Conservation (phyloP, 2,797 vertebrate genomes). For the Sphenopsis melanotis region DNA sequence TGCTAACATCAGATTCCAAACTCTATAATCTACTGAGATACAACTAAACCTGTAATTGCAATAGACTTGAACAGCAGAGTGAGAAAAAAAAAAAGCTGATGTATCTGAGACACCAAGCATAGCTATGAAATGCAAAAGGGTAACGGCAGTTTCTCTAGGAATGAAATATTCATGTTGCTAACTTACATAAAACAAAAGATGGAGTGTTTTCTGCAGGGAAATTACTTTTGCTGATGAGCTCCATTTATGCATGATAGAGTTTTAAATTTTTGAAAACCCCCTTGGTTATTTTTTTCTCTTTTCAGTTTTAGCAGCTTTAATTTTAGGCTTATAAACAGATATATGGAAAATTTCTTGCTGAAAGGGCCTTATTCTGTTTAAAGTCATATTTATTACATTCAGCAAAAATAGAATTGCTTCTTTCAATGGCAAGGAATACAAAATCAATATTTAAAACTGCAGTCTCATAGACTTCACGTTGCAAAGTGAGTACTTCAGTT, state of each 20-base stretch:
- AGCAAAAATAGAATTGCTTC: slow-evolving; percentile 61
- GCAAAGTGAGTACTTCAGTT: slow-evolving; percentile 13
- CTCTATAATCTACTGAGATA: not conserved
- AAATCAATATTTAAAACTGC: slow-evolving; percentile 72
- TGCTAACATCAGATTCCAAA: not conserved
- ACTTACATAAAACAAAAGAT: slow-evolving; percentile 85
- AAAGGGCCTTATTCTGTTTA: slow-evolving; percentile 69
- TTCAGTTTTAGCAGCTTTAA: slow-evolving; percentile 74
- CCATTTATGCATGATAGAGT: slow-evolving; percentile 82
- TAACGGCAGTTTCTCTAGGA: slow-evolving; percentile 69
- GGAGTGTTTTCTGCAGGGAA: slow-evolving; percentile 81
- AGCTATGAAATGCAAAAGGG: slow-evolving; percentile 63
- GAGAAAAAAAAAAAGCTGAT: not conserved
- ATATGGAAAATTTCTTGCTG: slow-evolving; percentile 72
- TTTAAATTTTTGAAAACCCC: slow-evolving; percentile 84
- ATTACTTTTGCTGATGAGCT: slow-evolving; percentile 82
- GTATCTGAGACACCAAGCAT: slow-evolving; percentile 54
- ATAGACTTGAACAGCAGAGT: slow-evolving; percentile 50
- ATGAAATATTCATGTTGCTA: slow-evolving; percentile 83
- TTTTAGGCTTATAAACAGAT: slow-evolving; percentile 77
- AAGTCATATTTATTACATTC: slow-evolving; percentile 70
- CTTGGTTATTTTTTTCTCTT: slow-evolving; percentile 77
- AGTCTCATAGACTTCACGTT: slow-evolving; percentile 26
- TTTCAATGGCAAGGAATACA: slow-evolving; percentile 67
- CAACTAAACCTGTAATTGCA: slow-evolving; percentile 39